phyloP scores from a whole-genome alignment of 2,113 vertebrate genomes.

The Channa argus region DNA sequence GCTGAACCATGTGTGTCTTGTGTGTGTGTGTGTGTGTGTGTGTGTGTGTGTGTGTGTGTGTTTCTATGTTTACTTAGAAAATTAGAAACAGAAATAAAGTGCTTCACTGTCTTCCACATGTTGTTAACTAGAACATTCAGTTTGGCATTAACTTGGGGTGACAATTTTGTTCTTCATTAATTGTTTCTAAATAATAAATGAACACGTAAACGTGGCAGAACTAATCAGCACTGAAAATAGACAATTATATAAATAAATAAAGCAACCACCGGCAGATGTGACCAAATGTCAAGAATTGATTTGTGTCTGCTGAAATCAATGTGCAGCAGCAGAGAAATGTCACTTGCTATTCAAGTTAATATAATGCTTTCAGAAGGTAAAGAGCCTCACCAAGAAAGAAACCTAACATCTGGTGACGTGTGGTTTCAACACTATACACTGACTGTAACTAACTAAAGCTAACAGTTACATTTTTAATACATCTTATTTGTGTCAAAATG shows the following conservation, averaged over 20 bases:
- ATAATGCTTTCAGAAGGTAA: slow-evolving; percentile 34
- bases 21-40: background rate
- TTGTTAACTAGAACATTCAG: slow-evolving; percentile 13
- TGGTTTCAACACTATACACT: no score
- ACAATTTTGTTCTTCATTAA: slow-evolving; percentile 40
- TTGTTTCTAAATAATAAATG: slow-evolving; percentile 26
- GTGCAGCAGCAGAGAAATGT: slow-evolving; percentile 18
- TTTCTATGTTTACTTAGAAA: background rate
- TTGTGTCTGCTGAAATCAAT: slow-evolving; percentile 50
- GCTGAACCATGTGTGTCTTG: background rate
- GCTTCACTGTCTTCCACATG: slow-evolving; percentile 29
- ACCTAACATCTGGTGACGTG: no score
- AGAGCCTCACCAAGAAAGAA: no score
- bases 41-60: background rate
- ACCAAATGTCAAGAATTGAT: slow-evolving; percentile 36
- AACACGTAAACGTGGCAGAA: slow-evolving; percentile 4
- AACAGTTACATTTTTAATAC: no score
- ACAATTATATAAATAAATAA: slow-evolving; percentile 39
- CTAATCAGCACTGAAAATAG: slow-evolving; percentile 23
- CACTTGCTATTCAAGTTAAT: slow-evolving; percentile 13
- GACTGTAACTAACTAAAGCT: no score
- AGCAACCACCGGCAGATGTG: slow-evolving; percentile 10
- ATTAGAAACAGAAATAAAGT: slow-evolving; percentile 8
- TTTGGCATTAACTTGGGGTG: slow-evolving; percentile 8
- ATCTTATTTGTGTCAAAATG: no score